Evolutionary conservation across 2,888 invertebrate species (phyloP).

Genomic region (Drosophila maculinotata): DNA sequence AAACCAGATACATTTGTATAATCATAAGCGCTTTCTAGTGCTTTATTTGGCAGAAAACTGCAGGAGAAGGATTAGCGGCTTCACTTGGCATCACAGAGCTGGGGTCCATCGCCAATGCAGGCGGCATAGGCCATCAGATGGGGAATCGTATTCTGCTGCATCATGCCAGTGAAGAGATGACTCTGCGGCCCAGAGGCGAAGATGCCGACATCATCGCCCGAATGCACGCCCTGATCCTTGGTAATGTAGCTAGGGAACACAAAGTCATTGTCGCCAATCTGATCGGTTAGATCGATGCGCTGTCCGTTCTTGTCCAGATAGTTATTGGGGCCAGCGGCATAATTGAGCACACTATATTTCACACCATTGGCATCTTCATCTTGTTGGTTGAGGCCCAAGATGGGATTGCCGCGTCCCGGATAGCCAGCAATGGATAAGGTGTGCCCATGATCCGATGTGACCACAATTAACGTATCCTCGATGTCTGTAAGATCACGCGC

Average conservation of each 20-base stretch:
- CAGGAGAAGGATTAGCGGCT: background rate
- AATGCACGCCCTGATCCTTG: constrained; percentile 88
- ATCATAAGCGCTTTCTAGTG: no score
- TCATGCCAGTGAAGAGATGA: constrained; percentile 91
- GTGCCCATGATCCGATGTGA: constrained; percentile 92
- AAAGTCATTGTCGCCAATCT: constrained; percentile 48
- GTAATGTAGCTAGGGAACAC: constrained; percentile 68
- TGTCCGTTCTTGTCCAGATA: constrained; percentile 68
- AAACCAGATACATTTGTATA: no score
- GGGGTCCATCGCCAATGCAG: constrained; percentile 88
- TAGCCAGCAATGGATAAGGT: constrained; percentile 91
- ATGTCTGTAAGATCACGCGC: constrained; percentile 87
- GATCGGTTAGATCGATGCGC: constrained; percentile 67
- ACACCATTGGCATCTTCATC: constrained; percentile 66
- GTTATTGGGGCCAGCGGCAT: constrained; percentile 89
- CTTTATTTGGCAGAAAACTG: no score
- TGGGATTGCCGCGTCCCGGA: constrained; percentile 86
- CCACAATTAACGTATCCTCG: constrained; percentile 92
- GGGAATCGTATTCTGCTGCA: constrained; percentile 92
- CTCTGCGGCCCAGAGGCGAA: constrained; percentile 91
- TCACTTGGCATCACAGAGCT: constrained; percentile 68
- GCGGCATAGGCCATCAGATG: constrained; percentile 90
- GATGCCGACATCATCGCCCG: constrained; percentile 92
- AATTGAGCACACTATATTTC: constrained; percentile 89
- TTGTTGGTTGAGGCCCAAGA: constrained; percentile 85